Evolutionary conservation across 2,888 invertebrate species (phyloP).

Genomic region (Drosophila ustulata): DNA sequence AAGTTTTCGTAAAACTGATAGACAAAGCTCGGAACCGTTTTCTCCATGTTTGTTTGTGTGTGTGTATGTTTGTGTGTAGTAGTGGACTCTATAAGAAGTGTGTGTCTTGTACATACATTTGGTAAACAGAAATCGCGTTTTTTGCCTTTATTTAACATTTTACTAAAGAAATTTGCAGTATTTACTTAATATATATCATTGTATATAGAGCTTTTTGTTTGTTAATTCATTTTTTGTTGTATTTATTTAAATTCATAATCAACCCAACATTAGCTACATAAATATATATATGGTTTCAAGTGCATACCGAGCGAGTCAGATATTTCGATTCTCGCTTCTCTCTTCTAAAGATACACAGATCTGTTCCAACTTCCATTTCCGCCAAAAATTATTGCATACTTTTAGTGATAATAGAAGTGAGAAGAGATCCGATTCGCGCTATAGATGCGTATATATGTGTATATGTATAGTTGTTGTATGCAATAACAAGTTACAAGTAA

Average conservation of each 20-base stretch:
- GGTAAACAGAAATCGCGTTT: slow-evolving; percentile 48
- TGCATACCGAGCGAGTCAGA: slow-evolving; percentile 25
- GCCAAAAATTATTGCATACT: neutral
- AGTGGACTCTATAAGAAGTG: slow-evolving; percentile 36
- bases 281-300: slow-evolving; percentile 49
- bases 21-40: slow-evolving; percentile 12
- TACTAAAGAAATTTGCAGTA: slow-evolving; percentile 66
- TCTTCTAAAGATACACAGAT: slow-evolving; percentile 21
- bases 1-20: slow-evolving; percentile 22
- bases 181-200: slow-evolving; percentile 46
- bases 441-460: slow-evolving; percentile 49
- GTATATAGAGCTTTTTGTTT: slow-evolving; percentile 35
- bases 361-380: neutral
- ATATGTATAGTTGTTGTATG: slow-evolving; percentile 52
- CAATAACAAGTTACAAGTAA: slow-evolving; percentile 76
- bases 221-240: slow-evolving; percentile 31
- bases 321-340: slow-evolving; percentile 5
- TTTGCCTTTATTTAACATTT: slow-evolving; percentile 54
- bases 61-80: slow-evolving; percentile 25
- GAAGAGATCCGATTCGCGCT: slow-evolving; percentile 29
- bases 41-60: slow-evolving; percentile 39
- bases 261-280: slow-evolving; percentile 78
- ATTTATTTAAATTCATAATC: slow-evolving; percentile 52
- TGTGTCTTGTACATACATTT: slow-evolving; percentile 30
- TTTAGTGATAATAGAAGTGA: neutral